Evolutionary conservation across 2,113 vertebrate genomes (phyloP).

Genomic region (Apteryx mantelli): DNA sequence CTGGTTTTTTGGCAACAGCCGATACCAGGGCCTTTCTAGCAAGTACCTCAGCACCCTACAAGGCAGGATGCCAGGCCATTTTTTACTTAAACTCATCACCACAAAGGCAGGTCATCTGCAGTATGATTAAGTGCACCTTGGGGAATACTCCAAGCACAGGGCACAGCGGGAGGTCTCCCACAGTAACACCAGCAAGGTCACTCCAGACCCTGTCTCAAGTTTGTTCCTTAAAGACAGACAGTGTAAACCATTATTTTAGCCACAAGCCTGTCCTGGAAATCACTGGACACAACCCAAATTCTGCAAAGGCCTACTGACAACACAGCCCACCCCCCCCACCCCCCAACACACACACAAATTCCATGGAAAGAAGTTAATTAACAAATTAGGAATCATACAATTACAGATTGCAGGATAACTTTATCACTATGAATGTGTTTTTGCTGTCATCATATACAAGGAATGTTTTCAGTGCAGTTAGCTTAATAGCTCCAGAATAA

Average conservation of each 20-base stretch:
- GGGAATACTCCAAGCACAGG: neutral
- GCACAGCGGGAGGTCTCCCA: neutral
- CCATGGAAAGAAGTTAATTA: neutral
- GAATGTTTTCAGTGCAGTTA: neutral
- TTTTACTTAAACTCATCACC: neutral
- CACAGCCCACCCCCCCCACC: neutral
- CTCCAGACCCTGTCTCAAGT: neutral
- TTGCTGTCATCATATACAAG: slow-evolving; percentile 29
- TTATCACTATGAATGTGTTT: neutral
- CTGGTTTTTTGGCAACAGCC: neutral
- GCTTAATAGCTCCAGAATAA: slow-evolving; percentile 34
- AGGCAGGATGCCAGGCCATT: neutral
- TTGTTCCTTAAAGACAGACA: neutral
- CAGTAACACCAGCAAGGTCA: neutral
- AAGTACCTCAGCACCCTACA: neutral
- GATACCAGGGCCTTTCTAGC: neutral
- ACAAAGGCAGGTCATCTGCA: neutral
- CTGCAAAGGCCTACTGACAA: neutral
- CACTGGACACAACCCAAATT: neutral
- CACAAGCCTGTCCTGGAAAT: neutral
- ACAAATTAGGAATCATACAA: neutral
- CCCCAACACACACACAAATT: neutral
- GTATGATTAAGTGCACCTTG: neutral
- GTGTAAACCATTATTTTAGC: neutral
- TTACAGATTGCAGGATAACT: neutral